Evolutionary conservation across 2,113 vertebrate species (phyloP).

Genomic region (Propithecus coquereli): DNA sequence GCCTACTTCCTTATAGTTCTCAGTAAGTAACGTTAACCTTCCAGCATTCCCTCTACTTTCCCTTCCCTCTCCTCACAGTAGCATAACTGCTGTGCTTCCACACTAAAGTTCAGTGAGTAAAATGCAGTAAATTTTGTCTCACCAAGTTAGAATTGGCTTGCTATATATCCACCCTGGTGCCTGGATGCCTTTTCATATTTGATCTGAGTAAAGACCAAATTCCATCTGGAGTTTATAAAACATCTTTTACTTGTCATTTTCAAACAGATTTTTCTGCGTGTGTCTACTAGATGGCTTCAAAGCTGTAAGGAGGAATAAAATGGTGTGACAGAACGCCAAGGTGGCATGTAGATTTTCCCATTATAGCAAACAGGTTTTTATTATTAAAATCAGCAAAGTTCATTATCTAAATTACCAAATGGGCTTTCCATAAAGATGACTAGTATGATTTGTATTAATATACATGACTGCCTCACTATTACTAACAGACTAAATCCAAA

Average conservation of each 20-base stretch:
- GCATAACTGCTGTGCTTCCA: not conserved
- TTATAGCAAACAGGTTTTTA: not conserved
- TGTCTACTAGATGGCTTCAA: conserved; percentile 59
- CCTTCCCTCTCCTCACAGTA: not conserved
- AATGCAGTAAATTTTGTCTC: not conserved
- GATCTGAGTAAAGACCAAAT: conserved; percentile 61
- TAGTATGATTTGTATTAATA: conserved; percentile 3
- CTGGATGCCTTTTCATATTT: conserved; percentile 60
- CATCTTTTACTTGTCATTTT: conserved; percentile 68
- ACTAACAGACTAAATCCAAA: not conserved
- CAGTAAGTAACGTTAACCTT: not conserved
- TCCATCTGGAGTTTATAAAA: conserved; percentile 72
- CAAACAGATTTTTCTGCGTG: conserved; percentile 61
- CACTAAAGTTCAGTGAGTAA: not conserved
- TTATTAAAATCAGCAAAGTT: not conserved
- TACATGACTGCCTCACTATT: not conserved
- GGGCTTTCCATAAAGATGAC: not conserved
- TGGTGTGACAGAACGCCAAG: conserved; percentile 39
- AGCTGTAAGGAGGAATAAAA: conserved; percentile 51
- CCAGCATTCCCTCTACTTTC: not conserved
- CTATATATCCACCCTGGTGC: conserved; percentile 9
- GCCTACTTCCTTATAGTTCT: not conserved
- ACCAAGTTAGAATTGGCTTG: conserved; percentile 40
- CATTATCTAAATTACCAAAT: not conserved
- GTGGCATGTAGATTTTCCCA: not conserved